These are phyloP conservation scores for Pseudomyrmex pallidus DNA, from an alignment of 1,140 invertebrate species.

Conservation along the genomic window DNA sequence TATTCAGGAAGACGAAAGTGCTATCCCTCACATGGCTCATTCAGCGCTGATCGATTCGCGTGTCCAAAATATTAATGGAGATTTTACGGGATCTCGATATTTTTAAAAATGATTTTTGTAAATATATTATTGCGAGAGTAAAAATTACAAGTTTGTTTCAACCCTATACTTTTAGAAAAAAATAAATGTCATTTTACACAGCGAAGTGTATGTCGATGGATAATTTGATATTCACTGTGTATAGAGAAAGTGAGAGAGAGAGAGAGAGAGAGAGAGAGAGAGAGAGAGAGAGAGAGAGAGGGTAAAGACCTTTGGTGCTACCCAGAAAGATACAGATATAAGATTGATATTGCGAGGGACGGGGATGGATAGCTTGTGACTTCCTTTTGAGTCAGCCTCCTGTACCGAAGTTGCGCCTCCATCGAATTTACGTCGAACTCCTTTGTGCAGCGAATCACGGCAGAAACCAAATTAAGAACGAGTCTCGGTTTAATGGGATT, in stretches of 20 bases:
- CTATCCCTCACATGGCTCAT: neutral
- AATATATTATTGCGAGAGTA: neutral
- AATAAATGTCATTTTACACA: conserved; percentile 22
- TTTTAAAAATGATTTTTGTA: neutral
- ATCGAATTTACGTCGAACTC: conserved; percentile 61
- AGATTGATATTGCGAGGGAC: neutral
- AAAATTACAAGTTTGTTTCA: neutral
- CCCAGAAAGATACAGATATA: neutral
- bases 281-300: neutral
- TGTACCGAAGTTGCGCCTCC: conserved; percentile 54
- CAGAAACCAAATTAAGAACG: conserved; percentile 62
- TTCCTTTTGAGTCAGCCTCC: conserved; percentile 51
- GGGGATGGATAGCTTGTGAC: conserved; percentile 7
- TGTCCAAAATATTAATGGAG: neutral
- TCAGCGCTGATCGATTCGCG: neutral
- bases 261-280: neutral
- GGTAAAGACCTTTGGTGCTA: neutral
- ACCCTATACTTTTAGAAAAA: neutral
- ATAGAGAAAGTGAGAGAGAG: neutral
- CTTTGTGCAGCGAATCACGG: conserved; percentile 63
- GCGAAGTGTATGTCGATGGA: conserved; percentile 36
- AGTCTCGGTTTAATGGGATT: conserved; percentile 59
- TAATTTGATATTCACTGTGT: conserved; percentile 63
- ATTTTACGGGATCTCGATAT: neutral
- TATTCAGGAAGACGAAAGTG: conserved; percentile 5